These are phyloP conservation scores for Dynastes grantii DNA, from an alignment of 2,888 invertebrate genomes.

Conservation along the genomic window DNA sequence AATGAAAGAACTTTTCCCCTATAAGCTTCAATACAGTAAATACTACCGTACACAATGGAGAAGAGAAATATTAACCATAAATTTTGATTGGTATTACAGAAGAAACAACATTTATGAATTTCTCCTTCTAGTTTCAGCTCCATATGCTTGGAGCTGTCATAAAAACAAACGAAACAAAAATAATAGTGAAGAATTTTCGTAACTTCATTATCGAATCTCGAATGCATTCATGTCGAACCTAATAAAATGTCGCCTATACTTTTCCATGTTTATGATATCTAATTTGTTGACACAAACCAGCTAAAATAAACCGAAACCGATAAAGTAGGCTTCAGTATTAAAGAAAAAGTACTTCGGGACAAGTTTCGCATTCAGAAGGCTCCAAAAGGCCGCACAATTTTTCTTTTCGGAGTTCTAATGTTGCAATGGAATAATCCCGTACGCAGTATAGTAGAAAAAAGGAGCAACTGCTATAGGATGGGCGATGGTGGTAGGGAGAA, in stretches of 20 bases:
- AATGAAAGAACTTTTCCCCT: no score
- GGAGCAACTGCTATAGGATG: conserved; percentile 1
- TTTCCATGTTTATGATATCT: conserved; percentile 16
- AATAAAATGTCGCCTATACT: neutral
- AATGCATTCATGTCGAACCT: neutral
- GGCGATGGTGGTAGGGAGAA: conserved; percentile 4
- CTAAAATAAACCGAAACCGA: conserved; percentile 35
- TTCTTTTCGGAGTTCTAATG: conserved; percentile 35
- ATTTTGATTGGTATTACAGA: no score
- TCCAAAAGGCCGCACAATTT: conserved; percentile 39
- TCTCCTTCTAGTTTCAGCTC: neutral
- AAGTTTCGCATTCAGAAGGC: conserved; percentile 19
- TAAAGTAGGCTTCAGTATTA: conserved; percentile 41
- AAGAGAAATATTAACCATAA: no score
- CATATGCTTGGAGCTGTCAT: neutral
- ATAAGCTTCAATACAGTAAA: no score
- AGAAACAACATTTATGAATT: no score
- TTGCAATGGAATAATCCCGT: conserved; percentile 32
- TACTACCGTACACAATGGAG: no score
- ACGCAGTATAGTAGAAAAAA: conserved; percentile 8
- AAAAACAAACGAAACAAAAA: conserved; percentile 4
- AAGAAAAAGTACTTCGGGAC: conserved; percentile 33
- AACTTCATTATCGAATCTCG: neutral
- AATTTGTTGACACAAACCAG: conserved; percentile 31
- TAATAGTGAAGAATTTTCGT: neutral